Percentiles rank a stretch among this genome's conserved stretches.
These are phyloP conservation scores for Theretra japonica DNA, from an alignment of 2,888 invertebrate genomes.

Conservation along the genomic window DNA sequence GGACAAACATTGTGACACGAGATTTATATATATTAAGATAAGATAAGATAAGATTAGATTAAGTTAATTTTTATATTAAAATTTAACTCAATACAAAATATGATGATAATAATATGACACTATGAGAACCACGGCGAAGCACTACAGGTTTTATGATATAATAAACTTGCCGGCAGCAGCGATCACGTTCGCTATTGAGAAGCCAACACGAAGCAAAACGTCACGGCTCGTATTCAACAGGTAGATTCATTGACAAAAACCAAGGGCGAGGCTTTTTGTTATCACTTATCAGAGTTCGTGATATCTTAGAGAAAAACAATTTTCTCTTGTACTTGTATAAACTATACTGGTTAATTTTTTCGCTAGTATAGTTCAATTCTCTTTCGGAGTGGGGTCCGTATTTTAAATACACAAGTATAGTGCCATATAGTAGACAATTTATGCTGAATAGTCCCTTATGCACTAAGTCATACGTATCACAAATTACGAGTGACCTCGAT, in stretches of 20 bases:
- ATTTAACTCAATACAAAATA: too few relatives aligned
- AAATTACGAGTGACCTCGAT: too few relatives aligned
- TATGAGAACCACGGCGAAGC: not conserved
- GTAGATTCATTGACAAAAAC: conserved; percentile 48
- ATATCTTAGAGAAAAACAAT: not conserved
- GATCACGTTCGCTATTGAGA: conserved; percentile 22
- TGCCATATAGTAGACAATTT: too few relatives aligned
- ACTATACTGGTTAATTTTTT: not conserved
- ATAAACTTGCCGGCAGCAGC: not conserved
- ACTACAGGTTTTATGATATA: not conserved
- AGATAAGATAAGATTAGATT: too few relatives aligned
- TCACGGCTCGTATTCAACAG: conserved; percentile 26
- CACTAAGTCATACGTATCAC: too few relatives aligned
- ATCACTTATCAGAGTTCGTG: not conserved
- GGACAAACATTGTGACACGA: too few relatives aligned
- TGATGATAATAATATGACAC: not conserved
- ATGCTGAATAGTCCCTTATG: too few relatives aligned
- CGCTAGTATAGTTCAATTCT: not conserved
- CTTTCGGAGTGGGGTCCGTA: too few relatives aligned
- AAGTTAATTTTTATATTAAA: too few relatives aligned
- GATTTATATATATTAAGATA: too few relatives aligned
- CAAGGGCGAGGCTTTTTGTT: conserved; percentile 47
- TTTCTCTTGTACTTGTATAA: not conserved
- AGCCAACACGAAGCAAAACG: conserved; percentile 27
- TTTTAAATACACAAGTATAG: too few relatives aligned